These are phyloP conservation scores for Ormyrus rosae DNA, from an alignment of 2,888 invertebrate genomes.

Conservation along the genomic window DNA sequence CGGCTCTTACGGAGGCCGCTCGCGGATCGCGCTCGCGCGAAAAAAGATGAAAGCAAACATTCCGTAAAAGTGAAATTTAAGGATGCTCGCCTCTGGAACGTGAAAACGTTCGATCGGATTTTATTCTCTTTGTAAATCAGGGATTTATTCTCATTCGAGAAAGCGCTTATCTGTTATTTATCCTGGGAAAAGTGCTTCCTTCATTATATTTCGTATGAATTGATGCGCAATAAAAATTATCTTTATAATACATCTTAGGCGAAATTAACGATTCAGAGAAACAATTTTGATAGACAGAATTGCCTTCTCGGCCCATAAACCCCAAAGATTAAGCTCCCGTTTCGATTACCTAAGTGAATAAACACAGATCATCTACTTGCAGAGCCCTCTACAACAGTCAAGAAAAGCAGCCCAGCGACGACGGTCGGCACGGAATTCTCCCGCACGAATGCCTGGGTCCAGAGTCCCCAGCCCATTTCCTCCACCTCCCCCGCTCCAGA, in stretches of 20 bases:
- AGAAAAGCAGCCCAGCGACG: too few species aligned
- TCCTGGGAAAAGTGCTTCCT: neutral
- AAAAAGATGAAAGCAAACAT: conserved; percentile 27
- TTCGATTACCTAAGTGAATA: too few species aligned
- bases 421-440: neutral
- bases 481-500: too few species aligned
- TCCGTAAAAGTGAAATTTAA: conserved; percentile 42
- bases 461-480: neutral
- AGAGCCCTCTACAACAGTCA: too few species aligned
- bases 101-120: conserved; percentile 11
- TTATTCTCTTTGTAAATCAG: neutral
- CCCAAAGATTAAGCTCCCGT: too few species aligned
- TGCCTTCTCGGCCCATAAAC: too few species aligned
- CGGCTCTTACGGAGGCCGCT: neutral
- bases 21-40: neutral
- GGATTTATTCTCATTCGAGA: conserved; percentile 12
- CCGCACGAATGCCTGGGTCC: conserved; percentile 22
- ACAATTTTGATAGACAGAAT: too few species aligned
- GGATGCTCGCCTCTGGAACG: conserved; percentile 10
- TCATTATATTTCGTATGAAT: neutral
- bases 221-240: neutral
- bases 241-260: neutral
- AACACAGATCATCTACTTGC: too few species aligned
- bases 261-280: too few species aligned
- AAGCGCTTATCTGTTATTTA: neutral